These are phyloP conservation scores for Monopterus albus DNA, from an alignment of 2,113 vertebrate species.

Conservation along the genomic window DNA sequence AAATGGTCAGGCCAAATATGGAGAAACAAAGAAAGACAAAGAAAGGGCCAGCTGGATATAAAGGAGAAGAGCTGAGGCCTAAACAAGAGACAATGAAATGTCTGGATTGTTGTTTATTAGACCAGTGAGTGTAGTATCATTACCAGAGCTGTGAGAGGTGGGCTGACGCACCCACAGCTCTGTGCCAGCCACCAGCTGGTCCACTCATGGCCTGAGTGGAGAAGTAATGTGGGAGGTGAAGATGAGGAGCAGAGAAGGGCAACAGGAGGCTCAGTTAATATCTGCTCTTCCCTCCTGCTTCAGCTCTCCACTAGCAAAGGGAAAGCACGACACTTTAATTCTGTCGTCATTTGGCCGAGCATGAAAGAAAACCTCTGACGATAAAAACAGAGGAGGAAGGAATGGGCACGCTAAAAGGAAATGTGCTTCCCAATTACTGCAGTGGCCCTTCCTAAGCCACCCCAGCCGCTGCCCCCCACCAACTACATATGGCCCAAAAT, in stretches of 20 bases:
- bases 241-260: constrained; percentile 42
- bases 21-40: constrained; percentile 1
- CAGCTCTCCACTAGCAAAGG: constrained; percentile 65
- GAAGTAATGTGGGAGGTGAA: constrained; percentile 62
- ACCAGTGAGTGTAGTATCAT: constrained; percentile 14
- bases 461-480: constrained; percentile 57
- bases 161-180: constrained; percentile 3
- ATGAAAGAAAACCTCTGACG: constrained; percentile 74
- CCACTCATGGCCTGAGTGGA: constrained; percentile 48
- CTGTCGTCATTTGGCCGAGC: constrained; percentile 79
- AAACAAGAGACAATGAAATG: constrained; percentile 18
- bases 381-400: constrained; percentile 64
- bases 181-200: constrained; percentile 61
- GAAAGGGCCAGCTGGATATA: constrained; percentile 4
- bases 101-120: constrained; percentile 18
- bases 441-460: constrained; percentile 54
- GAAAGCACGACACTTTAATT: constrained; percentile 67
- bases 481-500: constrained; percentile 74
- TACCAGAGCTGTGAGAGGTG: constrained; percentile 35
- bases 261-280: constrained; percentile 76
- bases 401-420: constrained; percentile 69
- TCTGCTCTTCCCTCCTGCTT: constrained; percentile 66
- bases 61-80: constrained; percentile 12
- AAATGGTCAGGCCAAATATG: constrained; percentile 31
- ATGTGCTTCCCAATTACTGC: constrained; percentile 80